Evolutionary conservation across 2,113 vertebrate species (phyloP).

Genomic region (Microtus richardsoni): DNA sequence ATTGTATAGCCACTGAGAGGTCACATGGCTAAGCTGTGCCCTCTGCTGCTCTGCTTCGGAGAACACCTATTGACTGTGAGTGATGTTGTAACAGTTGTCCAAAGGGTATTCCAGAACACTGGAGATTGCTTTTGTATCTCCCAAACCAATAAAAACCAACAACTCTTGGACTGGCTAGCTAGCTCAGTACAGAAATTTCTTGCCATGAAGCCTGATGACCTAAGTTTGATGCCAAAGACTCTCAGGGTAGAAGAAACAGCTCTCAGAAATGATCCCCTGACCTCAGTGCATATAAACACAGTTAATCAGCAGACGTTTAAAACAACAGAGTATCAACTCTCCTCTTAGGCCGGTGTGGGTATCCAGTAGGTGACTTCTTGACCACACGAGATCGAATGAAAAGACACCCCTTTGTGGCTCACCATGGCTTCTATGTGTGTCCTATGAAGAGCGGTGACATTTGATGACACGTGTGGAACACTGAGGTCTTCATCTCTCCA

Average conservation of each 20-base stretch:
- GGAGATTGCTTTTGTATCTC: background rate
- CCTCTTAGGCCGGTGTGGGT: background rate
- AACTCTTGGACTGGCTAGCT: background rate
- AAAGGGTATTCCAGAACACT: background rate
- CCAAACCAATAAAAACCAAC: background rate
- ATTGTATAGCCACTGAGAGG: background rate
- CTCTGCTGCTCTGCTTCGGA: background rate
- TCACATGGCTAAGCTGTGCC: background rate
- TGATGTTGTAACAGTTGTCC: background rate
- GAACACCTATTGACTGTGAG: background rate
- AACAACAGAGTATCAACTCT: background rate
- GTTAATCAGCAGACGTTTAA: background rate
- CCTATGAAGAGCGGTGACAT: background rate
- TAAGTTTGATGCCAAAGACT: background rate
- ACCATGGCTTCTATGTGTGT: background rate
- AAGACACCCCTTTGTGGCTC: background rate
- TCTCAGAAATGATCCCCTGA: background rate
- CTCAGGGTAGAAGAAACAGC: too few relatives aligned
- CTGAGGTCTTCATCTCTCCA: too few relatives aligned
- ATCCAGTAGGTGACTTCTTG: background rate
- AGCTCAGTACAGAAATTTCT: too few relatives aligned
- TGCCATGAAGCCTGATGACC: background rate
- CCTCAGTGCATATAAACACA: background rate
- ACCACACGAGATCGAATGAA: background rate
- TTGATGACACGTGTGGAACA: background rate